Evolutionary conservation across 1,140 invertebrate species (phyloP).

Genomic region (Andrena cerasifolii): DNA sequence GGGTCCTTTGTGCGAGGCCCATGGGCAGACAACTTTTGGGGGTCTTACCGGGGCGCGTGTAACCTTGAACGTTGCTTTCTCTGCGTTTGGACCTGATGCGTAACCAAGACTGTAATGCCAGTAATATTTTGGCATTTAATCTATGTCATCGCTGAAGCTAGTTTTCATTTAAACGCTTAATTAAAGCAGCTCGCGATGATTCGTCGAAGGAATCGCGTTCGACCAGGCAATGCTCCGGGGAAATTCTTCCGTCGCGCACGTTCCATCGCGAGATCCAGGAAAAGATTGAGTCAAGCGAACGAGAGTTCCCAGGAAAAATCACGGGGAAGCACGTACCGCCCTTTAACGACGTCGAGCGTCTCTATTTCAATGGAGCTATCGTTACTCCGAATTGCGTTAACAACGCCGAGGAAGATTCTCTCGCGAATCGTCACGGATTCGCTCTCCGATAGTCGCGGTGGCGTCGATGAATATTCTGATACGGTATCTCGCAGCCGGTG

Average conservation of each 20-base stretch:
- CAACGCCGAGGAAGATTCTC: neutral
- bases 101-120: too few species aligned
- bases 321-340: conserved; percentile 41
- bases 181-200: too few species aligned
- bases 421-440: neutral
- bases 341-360: conserved; percentile 18
- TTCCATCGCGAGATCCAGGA: neutral
- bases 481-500: too few species aligned
- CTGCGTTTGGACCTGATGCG: neutral
- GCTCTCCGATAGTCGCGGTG: neutral
- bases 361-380: neutral
- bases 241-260: neutral
- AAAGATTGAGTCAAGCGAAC: neutral
- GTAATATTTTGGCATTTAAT: too few species aligned
- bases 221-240: neutral
- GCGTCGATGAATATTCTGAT: neutral
- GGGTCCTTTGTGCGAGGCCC: neutral
- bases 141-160: too few species aligned
- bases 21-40: neutral
- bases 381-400: conserved; percentile 39
- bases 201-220: too few species aligned
- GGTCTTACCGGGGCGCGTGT: neutral
- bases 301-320: neutral
- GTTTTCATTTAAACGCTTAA: too few species aligned
- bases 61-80: neutral